phyloP scores from a whole-genome alignment of 2,888 invertebrate species.

The Ptychoptera albimana region DNA sequence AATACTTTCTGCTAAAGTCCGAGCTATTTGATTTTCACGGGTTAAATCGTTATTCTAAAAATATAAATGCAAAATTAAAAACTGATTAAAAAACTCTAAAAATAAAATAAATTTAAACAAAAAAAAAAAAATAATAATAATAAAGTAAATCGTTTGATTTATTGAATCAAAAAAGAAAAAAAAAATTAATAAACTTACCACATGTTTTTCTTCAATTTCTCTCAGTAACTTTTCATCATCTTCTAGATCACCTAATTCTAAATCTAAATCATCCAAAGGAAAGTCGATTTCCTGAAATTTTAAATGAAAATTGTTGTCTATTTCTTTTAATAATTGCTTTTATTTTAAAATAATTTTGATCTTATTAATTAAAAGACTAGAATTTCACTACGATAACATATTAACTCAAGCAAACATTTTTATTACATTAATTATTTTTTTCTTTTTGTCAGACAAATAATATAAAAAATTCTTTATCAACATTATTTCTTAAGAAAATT shows the following conservation, averaged over 20 bases:
- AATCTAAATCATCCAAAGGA: slow-evolving; percentile 10
- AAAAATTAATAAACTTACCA: slow-evolving; percentile 14
- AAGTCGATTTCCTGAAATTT: slow-evolving; percentile 7
- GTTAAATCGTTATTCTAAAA: slow-evolving; percentile 21
- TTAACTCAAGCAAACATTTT: too few relatives aligned
- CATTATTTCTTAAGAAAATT: too few relatives aligned
- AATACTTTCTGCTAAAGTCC: slow-evolving; percentile 22
- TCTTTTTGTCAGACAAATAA: too few relatives aligned
- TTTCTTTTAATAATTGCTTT: too few relatives aligned
- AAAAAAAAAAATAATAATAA: not conserved
- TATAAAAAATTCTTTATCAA: too few relatives aligned
- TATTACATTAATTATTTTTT: too few relatives aligned
- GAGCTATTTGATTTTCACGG: slow-evolving; percentile 27
- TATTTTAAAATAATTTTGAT: too few relatives aligned
- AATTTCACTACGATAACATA: too few relatives aligned
- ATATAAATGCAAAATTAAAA: not conserved
- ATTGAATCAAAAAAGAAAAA: not conserved
- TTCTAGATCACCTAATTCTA: slow-evolving; percentile 6
- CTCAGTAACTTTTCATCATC: slow-evolving; percentile 20
- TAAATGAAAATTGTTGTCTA: too few relatives aligned
- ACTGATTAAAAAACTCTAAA: too few relatives aligned
- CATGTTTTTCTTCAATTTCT: slow-evolving; percentile 22
- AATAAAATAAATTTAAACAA: too few relatives aligned
- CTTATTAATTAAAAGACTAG: too few relatives aligned
- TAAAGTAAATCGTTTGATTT: not conserved